Base-by-base conservation (phyloP, 2,888 invertebrate species). In the Phaonia tiefii region DNA sequence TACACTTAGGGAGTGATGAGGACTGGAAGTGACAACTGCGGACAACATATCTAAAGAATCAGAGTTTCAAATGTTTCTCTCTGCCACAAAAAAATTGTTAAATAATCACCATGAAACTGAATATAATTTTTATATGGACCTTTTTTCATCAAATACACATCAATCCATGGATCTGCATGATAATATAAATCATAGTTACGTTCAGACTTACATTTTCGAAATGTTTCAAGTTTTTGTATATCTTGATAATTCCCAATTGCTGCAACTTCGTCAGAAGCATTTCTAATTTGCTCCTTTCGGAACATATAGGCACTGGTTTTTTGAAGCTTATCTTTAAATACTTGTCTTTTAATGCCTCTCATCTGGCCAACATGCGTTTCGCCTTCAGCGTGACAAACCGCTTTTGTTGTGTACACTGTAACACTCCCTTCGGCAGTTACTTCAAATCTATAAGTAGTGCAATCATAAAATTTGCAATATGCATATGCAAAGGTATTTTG, bases 311-410 rank as follows among this genome's bases (percentile, higher is more conserved):
- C 31, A 31, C 31, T 31, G 31, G 3, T 31, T 31, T 31, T 31
- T 3, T 8, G 3, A 5, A 31, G 8, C 8, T 31, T 3, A 5
- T 39, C 39, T 37, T 60, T 60, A 15, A 39, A 31, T 2, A 65
- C 65, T 42, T 13, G 10, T 67, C 51, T 67, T 26, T 37, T 67
- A 4, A 67, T 17, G 4, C 69, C 69, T 69, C 69, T 69, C 2
- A 69, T 54, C 39, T 51, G 69, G 20, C 39, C 39, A n/a, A 51
- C 31, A n/a, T 54, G 31, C 7, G 4, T 22, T 31, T 69, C 69
- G 37, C 39, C 31, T 51, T 51, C 42, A 20, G 69, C 54, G 54
- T 54, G 69, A 39, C 22, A 20, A 7, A 54, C 17, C 4, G 51
- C 69, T 11, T 37, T 15, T 13, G 51, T 54, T 54, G 51, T 51